Conservation (phyloP, 2,113 vertebrate species). For the Indri indri region DNA sequence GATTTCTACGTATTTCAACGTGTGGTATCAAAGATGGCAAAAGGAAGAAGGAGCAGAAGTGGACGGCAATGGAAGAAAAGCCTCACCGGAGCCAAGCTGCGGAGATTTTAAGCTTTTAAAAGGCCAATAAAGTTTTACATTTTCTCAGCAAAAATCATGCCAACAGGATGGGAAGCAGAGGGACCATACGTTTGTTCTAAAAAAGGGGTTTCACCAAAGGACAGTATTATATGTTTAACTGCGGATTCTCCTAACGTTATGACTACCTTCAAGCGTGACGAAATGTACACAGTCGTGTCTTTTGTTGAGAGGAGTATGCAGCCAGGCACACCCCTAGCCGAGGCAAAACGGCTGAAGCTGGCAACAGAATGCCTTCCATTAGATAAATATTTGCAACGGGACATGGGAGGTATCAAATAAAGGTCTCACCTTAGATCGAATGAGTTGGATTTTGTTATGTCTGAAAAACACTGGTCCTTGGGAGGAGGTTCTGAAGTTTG, state of each 20-base stretch:
- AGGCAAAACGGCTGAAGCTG: conserved; percentile 91
- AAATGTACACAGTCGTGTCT: conserved; percentile 93
- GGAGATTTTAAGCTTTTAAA: too few species aligned
- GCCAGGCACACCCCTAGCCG: conserved; percentile 89
- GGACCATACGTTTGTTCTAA: too few species aligned
- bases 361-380: conserved; percentile 93
- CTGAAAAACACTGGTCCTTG: conserved; percentile 92
- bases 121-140: too few species aligned
- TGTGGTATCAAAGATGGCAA: too few species aligned
- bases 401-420: conserved; percentile 84
- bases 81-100: too few species aligned
- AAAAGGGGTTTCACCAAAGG: too few species aligned
- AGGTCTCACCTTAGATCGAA: conserved; percentile 96
- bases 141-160: too few species aligned
- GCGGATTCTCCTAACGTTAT: conserved; percentile 94
- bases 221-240: conserved; percentile 90
- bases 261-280: conserved; percentile 89
- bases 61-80: too few species aligned
- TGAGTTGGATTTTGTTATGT: conserved; percentile 91
- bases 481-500: conserved; percentile 91
- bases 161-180: too few species aligned
- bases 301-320: conserved; percentile 91
- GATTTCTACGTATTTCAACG: too few species aligned
- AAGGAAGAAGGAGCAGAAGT: too few species aligned
- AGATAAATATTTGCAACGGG: conserved; percentile 92